phyloP scores from a whole-genome alignment of 2,797 vertebrate genomes.

The Aythya fuligula region DNA sequence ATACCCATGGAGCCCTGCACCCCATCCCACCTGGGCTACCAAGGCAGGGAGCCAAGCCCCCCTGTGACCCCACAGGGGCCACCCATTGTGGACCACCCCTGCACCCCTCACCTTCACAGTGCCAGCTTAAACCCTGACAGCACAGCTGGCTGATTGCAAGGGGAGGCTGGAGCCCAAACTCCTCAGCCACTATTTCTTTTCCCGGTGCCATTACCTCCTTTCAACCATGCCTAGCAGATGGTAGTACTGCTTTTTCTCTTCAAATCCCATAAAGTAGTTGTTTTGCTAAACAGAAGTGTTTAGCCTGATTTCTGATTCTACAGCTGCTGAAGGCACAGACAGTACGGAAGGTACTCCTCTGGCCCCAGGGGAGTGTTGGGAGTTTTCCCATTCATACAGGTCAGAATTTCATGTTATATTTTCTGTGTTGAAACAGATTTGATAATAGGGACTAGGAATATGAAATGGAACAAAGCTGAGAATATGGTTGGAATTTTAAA shows the following conservation, averaged over 20 bases:
- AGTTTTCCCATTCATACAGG: background rate
- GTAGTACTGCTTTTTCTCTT: too few relatives aligned
- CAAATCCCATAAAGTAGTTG: background rate
- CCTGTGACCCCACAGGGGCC: accelerated
- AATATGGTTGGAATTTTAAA: background rate
- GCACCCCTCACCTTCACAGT: too few relatives aligned
- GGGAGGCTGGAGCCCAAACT: background rate
- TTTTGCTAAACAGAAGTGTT: background rate
- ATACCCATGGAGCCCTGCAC: too few relatives aligned
- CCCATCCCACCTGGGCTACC: accelerated
- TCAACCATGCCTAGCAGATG: background rate
- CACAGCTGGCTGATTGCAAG: background rate
- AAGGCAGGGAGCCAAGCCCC: accelerated
- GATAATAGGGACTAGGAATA: accelerated
- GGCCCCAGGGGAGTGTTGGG: background rate
- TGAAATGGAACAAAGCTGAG: background rate
- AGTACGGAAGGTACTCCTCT: background rate
- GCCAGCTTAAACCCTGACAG: background rate
- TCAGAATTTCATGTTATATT: background rate
- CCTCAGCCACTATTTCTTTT: background rate
- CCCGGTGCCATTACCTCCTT: background rate
- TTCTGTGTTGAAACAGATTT: background rate
- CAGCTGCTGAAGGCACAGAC: background rate
- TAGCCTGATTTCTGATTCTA: accelerated
- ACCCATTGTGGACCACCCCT: too few relatives aligned